A percentile compares a stretch with the other conserved stretches of the same genome.
Evolutionary conservation across 2,888 invertebrate genomes (phyloP).

Genomic region (Cataglyphis altisquamis): DNA sequence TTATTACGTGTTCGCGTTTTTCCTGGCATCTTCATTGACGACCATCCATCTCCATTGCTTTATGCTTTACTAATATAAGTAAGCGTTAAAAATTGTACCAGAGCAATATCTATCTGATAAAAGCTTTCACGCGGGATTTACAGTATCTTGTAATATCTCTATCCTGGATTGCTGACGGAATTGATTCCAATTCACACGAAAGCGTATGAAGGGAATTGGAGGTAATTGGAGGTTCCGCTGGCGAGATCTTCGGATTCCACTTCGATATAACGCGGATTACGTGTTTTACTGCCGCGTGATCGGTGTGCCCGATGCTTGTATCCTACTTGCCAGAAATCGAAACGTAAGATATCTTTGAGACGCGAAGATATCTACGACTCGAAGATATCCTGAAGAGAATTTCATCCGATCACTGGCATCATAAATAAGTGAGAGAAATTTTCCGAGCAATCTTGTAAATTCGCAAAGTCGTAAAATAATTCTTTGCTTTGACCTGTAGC

Average conservation of each 20-base stretch:
- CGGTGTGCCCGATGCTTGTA: not conserved
- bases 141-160: not conserved
- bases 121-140: slow-evolving; percentile 1
- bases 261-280: slow-evolving; percentile 8
- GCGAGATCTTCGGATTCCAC: slow-evolving; percentile 38
- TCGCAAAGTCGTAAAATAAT: not conserved
- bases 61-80: not conserved
- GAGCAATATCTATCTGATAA: not conserved
- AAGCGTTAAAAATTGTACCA: not conserved
- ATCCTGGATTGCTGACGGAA: slow-evolving; percentile 12
- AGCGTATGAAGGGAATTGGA: not conserved
- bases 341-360: not conserved
- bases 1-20: not conserved
- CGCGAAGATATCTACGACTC: not conserved
- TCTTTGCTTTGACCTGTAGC: not conserved
- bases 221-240: slow-evolving; percentile 1
- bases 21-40: not conserved
- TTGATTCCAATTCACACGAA: slow-evolving; percentile 30
- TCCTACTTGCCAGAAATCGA: not conserved
- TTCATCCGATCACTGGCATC: not conserved
- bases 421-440: slow-evolving; percentile 13
- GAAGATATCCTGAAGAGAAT: not conserved
- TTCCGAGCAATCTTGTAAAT: slow-evolving; percentile 5
- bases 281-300: slow-evolving; percentile 11
- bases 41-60: not conserved